Percentiles rank a stretch among this genome's conserved stretches.
These are phyloP conservation scores for Elephantulus edwardii DNA, from an alignment of 2,113 vertebrate genomes.

Conservation along the genomic window DNA sequence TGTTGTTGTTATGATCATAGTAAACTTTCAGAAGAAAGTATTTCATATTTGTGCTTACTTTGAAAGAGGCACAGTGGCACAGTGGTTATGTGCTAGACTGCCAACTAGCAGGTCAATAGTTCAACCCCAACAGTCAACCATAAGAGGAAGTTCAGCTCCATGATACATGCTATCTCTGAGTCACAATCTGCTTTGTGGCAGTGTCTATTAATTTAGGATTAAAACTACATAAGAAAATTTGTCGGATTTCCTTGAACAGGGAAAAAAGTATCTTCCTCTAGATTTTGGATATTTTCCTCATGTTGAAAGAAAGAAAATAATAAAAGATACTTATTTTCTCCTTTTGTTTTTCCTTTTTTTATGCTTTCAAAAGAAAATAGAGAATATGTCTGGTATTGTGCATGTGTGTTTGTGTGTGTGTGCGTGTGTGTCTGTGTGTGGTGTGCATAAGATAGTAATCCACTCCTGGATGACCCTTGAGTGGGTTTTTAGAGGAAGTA, in stretches of 20 bases:
- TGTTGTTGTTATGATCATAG: not conserved
- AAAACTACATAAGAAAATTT: no score
- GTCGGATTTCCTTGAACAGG: not conserved
- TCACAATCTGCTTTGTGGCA: no score
- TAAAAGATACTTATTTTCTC: not conserved
- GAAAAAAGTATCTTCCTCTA: not conserved
- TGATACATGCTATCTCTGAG: no score
- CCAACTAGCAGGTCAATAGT: not conserved
- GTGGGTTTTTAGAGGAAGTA: no score
- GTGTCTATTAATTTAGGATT: no score
- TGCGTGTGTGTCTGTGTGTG: no score
- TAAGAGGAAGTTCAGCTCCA: no score
- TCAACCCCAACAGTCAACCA: not conserved
- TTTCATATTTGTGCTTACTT: not conserved
- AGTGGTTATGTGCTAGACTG: not conserved
- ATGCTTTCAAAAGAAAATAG: constrained; percentile 5
- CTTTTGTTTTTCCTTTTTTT: not conserved
- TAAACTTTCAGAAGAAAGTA: not conserved
- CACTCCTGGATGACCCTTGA: no score
- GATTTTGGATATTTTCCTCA: not conserved
- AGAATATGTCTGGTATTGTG: not conserved
- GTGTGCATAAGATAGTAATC: no score
- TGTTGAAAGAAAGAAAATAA: not conserved
- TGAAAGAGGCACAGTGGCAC: not conserved
- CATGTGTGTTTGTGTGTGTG: no score